Evolutionary conservation across 30 jellyfish, hydroid and myxozoan genomes (phyloP), one percentile per base, ranked within the genome.

Genomic region (Haliclystus octoradiatus): DNA sequence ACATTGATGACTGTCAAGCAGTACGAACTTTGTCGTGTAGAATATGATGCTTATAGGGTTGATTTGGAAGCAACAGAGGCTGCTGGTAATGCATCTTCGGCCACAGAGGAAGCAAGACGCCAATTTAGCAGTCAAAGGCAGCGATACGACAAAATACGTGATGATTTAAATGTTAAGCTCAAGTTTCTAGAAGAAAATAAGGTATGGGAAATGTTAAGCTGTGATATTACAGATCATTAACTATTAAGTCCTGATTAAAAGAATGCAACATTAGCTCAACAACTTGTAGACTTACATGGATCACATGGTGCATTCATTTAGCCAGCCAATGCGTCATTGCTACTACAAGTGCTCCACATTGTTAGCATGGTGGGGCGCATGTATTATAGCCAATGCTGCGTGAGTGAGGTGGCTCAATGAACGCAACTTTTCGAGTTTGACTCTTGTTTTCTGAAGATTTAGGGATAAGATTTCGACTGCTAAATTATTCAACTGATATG

Each of bases 41-140:
- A 91, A 49, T 91, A 82, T 71, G 99, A 91, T 77, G 99, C 99
- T 9, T 91, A 91, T 80, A 71, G 99, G 31, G 71, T 93, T 33
- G 99, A 91, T 64, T 31, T 91, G 74, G 99, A 91, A 64, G 92
- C 92, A 19, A 72, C 62, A 57, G 93, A 91, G 63, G 77, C 94
- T 2, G 78, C 71, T 1, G 99, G 95, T 5, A 92, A 66, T 26
- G 57, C 57, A 40, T 72, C 99, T 2, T 74, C 84, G 15, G 72
- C 80, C 33, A 81, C 92, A n/a, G 99, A 91, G 51, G 95, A 91
- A 53, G 99, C 95, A 26, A 72, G 88, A 77, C 75, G 74, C 62
- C 85, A 82, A 47, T 91, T 66, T 32, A 46, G 63, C 7, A 49
- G 77, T 27, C 99, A 91, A 77, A 91, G 74, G 63, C 94, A 82